Percentiles rank a stretch among this genome's conserved stretches.
phyloP scores from a whole-genome alignment of 2,797 vertebrate species.

The Poecilia wingei region DNA sequence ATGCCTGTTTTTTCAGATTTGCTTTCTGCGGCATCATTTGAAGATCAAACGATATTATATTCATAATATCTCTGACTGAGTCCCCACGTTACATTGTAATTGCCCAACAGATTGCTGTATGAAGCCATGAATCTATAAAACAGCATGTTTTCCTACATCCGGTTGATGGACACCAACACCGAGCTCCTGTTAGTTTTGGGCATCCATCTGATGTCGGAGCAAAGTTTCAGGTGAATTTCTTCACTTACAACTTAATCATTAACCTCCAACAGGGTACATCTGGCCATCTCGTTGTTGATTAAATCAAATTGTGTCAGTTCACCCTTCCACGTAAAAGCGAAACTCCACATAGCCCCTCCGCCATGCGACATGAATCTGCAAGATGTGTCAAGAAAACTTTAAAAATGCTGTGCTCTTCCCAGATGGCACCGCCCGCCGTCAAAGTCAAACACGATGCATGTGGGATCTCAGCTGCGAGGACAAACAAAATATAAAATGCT shows the following conservation, averaged over 20 bases:
- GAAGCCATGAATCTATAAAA: background rate
- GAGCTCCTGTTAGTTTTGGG: background rate
- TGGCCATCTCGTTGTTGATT: conserved; percentile 15
- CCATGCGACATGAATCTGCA: conserved; percentile 47
- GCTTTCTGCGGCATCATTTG: background rate
- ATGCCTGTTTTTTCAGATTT: too few relatives aligned
- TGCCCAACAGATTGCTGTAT: background rate
- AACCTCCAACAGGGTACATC: conserved; percentile 8
- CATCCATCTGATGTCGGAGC: background rate
- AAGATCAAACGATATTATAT: background rate
- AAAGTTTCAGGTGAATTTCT: background rate
- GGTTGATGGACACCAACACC: conserved; percentile 1
- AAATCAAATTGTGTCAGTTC: conserved; percentile 33
- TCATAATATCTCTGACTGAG: background rate
- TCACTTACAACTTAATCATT: background rate
- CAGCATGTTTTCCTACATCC: background rate
- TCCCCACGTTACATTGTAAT: background rate
- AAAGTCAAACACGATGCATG: conserved; percentile 46
- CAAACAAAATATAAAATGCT: conserved; percentile 43
- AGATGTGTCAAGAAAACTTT: conserved; percentile 45
- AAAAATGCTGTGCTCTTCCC: conserved; percentile 47
- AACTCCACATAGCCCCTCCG: conserved; percentile 32
- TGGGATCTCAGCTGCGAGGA: conserved; percentile 42
- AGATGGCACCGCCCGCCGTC: conserved; percentile 44
- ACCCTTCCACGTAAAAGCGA: conserved; percentile 34